phyloP scores from a whole-genome alignment of 2,797 vertebrate species.

The Ctenopoma kingsleyae region DNA sequence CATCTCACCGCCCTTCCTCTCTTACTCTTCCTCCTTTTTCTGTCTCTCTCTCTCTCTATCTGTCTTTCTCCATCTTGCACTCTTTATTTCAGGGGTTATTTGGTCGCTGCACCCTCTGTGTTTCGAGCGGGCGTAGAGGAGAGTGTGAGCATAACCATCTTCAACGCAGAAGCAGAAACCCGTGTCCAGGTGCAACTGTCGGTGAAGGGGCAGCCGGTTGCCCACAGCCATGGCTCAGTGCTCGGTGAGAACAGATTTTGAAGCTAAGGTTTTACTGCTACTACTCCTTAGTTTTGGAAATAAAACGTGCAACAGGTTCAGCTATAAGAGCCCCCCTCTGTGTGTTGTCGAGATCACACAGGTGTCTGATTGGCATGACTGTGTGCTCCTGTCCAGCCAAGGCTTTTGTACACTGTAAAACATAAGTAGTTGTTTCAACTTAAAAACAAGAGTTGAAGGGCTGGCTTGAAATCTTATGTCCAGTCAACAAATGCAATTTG shows the following conservation, averaged over 20 bases:
- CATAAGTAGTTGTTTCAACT: no score
- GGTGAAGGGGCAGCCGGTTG: slow-evolving; percentile 90
- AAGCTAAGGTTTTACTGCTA: slow-evolving; percentile 35
- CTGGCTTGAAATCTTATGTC: no score
- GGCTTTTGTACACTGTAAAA: slow-evolving; percentile 4
- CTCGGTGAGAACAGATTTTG: slow-evolving; percentile 83
- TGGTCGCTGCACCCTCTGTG: slow-evolving; percentile 92
- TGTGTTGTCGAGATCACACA: slow-evolving; percentile 29
- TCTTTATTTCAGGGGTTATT: slow-evolving; percentile 86
- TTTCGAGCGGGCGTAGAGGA: slow-evolving; percentile 91
- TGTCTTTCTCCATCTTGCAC: background rate
- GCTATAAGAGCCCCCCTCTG: slow-evolving; percentile 3
- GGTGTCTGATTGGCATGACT: slow-evolving; percentile 11
- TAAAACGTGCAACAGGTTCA: slow-evolving; percentile 24
- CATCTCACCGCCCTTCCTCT: background rate
- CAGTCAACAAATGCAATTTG: no score
- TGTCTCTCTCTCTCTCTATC: background rate
- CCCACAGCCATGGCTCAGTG: slow-evolving; percentile 85
- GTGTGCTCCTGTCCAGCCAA: slow-evolving; percentile 20
- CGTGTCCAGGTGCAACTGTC: slow-evolving; percentile 90
- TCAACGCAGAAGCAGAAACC: slow-evolving; percentile 88
- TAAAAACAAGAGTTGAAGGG: no score
- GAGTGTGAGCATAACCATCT: slow-evolving; percentile 92
- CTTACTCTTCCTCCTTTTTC: background rate
- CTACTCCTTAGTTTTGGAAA: slow-evolving; percentile 10